phyloP scores from a whole-genome alignment of 2,888 invertebrate genomes.

The Iselma pallidipennis region DNA sequence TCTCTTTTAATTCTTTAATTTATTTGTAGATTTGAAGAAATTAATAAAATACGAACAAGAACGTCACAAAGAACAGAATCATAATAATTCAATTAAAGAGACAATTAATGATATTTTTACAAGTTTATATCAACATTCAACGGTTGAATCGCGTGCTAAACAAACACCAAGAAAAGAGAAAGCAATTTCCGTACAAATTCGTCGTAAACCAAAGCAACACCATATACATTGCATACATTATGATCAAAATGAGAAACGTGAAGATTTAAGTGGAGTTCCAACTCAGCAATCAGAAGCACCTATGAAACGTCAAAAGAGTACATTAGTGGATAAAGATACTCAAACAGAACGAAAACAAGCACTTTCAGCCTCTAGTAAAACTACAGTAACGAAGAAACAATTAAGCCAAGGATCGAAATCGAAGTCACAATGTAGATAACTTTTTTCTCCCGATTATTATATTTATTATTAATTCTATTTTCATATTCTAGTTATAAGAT shows the following conservation, averaged over 20 bases:
- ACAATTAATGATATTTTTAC: conserved; percentile 40
- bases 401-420: neutral
- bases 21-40: conserved; percentile 65
- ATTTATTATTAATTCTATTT: neutral
- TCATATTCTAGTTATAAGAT: conserved; percentile 63
- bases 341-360: neutral
- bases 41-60: conserved; percentile 65
- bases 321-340: neutral
- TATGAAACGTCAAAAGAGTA: conserved; percentile 9
- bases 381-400: neutral
- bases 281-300: conserved; percentile 19
- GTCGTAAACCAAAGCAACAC: neutral
- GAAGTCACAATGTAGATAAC: neutral
- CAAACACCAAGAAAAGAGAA: conserved; percentile 34
- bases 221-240: neutral
- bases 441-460: neutral
- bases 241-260: neutral
- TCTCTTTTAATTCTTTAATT: neutral
- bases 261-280: neutral
- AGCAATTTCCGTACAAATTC: conserved; percentile 43
- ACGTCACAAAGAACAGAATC: conserved; percentile 35
- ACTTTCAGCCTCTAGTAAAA: neutral
- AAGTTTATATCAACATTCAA: conserved; percentile 51
- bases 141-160: conserved; percentile 55
- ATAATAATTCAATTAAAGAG: neutral